A percentile compares a stretch with the other conserved stretches of the same genome.
These are phyloP conservation scores for Momotus momota DNA, from an alignment of 2,797 vertebrate genomes.

Conservation along the genomic window DNA sequence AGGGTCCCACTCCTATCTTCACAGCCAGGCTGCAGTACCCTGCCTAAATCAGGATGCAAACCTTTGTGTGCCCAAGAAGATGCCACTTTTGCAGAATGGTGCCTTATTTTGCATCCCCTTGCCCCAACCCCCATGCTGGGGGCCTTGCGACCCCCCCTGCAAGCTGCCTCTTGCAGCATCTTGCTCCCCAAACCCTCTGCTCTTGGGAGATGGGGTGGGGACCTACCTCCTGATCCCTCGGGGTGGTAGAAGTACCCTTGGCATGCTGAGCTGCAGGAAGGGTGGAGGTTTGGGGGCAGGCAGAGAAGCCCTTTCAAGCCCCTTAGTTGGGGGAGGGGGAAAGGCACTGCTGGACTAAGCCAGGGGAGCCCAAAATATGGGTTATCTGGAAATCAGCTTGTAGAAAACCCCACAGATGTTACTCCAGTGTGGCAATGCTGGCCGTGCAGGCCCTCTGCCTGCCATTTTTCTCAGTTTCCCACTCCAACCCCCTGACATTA, in stretches of 20 bases:
- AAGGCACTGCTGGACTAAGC: not conserved
- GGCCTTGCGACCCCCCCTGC: not conserved
- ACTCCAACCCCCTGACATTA: accelerated
- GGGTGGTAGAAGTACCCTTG: not conserved
- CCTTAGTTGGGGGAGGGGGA: accelerated
- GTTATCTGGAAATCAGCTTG: not conserved
- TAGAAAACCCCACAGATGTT: not conserved
- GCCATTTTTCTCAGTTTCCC: not conserved
- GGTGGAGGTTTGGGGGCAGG: not conserved
- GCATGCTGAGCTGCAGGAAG: accelerated
- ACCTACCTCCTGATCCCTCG: accelerated
- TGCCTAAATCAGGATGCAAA: accelerated
- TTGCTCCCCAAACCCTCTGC: not conserved
- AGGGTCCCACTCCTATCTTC: accelerated
- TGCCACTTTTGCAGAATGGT: accelerated
- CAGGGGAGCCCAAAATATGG: not conserved
- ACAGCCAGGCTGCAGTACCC: accelerated
- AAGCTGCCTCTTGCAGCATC: not conserved
- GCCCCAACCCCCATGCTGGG: accelerated
- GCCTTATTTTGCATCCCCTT: not conserved
- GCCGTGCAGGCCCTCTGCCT: accelerated
- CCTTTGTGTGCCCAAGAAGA: not conserved
- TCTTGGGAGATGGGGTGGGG: not conserved
- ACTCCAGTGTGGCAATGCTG: accelerated
- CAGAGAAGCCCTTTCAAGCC: accelerated